Base-by-base conservation (phyloP, 2,113 vertebrate genomes). In the Thalassarche chlororhynchos region DNA sequence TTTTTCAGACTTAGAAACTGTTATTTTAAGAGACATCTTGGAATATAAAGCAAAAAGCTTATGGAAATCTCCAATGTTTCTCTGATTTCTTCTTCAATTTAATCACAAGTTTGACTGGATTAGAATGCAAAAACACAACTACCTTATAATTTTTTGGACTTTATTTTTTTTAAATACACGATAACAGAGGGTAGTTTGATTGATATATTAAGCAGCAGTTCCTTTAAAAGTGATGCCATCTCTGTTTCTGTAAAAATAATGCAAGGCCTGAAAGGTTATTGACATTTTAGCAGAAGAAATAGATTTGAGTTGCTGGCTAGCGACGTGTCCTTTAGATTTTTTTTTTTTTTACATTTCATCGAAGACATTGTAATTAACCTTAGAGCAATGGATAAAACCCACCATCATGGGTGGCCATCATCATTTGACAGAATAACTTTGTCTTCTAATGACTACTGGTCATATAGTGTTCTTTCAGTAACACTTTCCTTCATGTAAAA, bases 321-420 rank as follows among this genome's bases (percentile, higher is more conserved):
- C 80, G 96, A 95, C 89, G 64, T 87, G 84, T 94, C 89, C 94
- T 94, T 96, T 93, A 82, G 86, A 60, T 10, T 82, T 87, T 86
- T 68, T 75, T 42, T 86, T 75, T 96, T 82, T 94, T 95, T 46
- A 77, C 60, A 74, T 98, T 97, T 98, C 87, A 94, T 79, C 93
- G 96, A 96, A 97, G 91, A 93, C 92, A 97, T 74, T 96, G 88
- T 85, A 98, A 98, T 98, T 98, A 97, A 98, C 97, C 94, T 97
- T 93, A 96, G 94, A 97, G 72, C 77, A 10, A 70, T 96, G 83
- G 84, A 97, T 96, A 97, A 98, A 98, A 95, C 80, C 84, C 55
- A 49, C 91, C 81, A 94, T 94, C 91, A 94, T 93, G 38, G 38
- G 38, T 38, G 38, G 38, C 91, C 81, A 94, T 94, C 91, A 94